A percentile compares a stretch with the other conserved stretches of the same genome.
phyloP scores from a whole-genome alignment of 2,888 invertebrate genomes.

The Lysandra coridon region DNA sequence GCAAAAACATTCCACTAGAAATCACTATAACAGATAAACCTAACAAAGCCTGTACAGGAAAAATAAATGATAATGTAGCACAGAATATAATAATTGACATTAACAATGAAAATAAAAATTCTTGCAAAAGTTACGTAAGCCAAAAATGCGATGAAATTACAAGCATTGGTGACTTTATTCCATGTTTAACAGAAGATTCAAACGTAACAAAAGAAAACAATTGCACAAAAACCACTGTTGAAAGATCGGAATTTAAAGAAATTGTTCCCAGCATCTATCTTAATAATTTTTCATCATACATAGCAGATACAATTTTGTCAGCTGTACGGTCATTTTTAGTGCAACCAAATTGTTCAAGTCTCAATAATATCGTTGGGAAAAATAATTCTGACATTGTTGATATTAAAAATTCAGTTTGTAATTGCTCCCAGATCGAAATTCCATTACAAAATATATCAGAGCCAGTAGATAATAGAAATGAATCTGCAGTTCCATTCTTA shows the following conservation, averaged over 20 bases:
- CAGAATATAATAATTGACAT: slow-evolving; percentile 1
- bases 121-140: neutral
- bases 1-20: slow-evolving; percentile 4
- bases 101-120: neutral
- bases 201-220: neutral
- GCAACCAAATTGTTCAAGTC: neutral
- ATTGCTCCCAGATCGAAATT: neutral
- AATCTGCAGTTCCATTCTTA: neutral
- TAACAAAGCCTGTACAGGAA: neutral
- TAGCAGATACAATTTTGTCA: slow-evolving; percentile 21
- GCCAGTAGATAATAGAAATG: neutral
- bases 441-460: neutral
- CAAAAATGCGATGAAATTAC: neutral
- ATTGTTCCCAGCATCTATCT: neutral
- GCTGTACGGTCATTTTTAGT: slow-evolving; percentile 1
- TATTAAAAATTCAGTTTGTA: neutral
- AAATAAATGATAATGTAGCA: neutral
- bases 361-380: neutral
- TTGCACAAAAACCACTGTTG: neutral
- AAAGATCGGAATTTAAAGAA: neutral
- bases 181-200: neutral
- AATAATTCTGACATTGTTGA: neutral
- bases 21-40: slow-evolving; percentile 6
- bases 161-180: neutral
- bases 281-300: neutral